These are phyloP conservation scores for Cheilosia soror DNA, from an alignment of 2,888 invertebrate genomes.

Conservation along the genomic window DNA sequence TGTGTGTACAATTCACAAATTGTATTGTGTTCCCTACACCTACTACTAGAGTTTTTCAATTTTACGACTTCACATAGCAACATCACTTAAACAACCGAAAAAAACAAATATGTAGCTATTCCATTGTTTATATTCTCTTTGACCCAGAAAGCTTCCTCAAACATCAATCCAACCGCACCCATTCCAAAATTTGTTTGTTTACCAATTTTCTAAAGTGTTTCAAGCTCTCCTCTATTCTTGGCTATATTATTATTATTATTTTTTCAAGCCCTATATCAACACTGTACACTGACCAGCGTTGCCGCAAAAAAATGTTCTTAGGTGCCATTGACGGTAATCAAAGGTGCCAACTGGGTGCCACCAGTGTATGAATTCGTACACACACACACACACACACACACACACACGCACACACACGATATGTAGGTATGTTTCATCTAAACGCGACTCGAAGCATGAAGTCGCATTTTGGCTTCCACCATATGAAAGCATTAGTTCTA, in stretches of 20 bases:
- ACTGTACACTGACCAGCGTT: conserved; percentile 5
- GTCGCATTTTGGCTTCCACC: no score
- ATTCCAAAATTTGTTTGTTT: conserved; percentile 6
- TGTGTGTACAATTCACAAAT: no score
- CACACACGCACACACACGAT: no score
- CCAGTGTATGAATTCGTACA: no score
- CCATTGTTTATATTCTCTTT: neutral
- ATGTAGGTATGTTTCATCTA: no score
- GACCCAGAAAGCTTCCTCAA: neutral
- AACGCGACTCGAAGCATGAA: no score
- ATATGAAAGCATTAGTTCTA: no score
- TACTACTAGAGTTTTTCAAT: neutral
- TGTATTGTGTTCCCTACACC: no score
- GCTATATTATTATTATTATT: neutral
- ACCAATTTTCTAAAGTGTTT: conserved; percentile 22
- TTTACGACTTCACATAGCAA: neutral
- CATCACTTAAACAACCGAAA: neutral
- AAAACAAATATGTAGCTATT: neutral
- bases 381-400: no score
- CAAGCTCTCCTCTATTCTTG: neutral
- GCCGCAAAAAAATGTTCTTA: no score
- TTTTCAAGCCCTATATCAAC: neutral
- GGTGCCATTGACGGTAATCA: no score
- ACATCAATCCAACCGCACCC: neutral
- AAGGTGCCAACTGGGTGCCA: no score